These are phyloP conservation scores for Orchesellides sinensis DNA, from an alignment of 2,888 invertebrate species.

Conservation along the genomic window DNA sequence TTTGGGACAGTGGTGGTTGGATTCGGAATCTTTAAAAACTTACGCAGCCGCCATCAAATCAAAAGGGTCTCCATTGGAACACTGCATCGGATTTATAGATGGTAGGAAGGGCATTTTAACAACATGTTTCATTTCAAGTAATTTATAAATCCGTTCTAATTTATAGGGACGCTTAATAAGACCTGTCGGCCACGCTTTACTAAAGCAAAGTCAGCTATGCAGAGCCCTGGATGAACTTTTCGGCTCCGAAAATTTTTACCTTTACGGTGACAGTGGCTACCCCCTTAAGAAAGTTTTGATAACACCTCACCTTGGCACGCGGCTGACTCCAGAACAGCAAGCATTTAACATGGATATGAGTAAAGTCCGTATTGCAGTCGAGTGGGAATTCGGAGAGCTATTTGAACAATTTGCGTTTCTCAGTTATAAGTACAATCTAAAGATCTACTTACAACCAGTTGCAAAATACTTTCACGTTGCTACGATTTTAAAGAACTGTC, in stretches of 20 bases:
- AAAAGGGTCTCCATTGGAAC: neutral
- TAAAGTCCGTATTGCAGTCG: neutral
- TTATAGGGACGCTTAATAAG: neutral
- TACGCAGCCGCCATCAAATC: neutral
- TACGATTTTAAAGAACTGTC: slow-evolving; percentile 8
- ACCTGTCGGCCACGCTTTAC: slow-evolving; percentile 1
- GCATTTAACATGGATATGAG: slow-evolving; percentile 6
- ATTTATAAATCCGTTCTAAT: neutral
- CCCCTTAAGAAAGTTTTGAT: neutral
- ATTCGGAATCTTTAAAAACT: neutral
- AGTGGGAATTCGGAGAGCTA: slow-evolving; percentile 19
- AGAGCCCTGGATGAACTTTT: neutral
- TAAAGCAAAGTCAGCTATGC: neutral
- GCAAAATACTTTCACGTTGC: neutral
- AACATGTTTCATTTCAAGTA: neutral
- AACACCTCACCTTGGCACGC: neutral
- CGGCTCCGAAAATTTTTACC: neutral
- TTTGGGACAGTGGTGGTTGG: neutral
- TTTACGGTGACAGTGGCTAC: slow-evolving; percentile 30
- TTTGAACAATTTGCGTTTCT: slow-evolving; percentile 6
- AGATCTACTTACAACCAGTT: slow-evolving; percentile 9
- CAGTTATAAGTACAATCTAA: neutral
- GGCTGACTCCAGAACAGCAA: neutral
- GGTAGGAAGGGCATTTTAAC: neutral
- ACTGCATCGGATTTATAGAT: neutral